Percentiles rank a stretch among this genome's conserved stretches.
These are phyloP conservation scores for Cephalophus harveyi DNA, from an alignment of 2,113 vertebrate genomes.

Conservation along the genomic window DNA sequence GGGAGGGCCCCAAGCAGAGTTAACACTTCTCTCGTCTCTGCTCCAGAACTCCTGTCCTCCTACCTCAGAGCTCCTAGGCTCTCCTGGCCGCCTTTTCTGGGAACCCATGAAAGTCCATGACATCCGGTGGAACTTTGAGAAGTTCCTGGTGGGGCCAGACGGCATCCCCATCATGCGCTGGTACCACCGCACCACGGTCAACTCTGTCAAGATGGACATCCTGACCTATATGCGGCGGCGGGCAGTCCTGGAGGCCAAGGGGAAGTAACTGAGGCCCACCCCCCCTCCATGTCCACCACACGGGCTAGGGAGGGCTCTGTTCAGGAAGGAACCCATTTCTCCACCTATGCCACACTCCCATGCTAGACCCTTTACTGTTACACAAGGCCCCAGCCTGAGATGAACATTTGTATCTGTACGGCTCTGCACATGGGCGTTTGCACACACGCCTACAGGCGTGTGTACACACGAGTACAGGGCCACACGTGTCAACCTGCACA, in stretches of 20 bases:
- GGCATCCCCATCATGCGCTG: slow-evolving; percentile 91
- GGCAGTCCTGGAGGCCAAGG: neutral
- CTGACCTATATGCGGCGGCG: slow-evolving; percentile 71
- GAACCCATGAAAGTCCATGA: slow-evolving; percentile 87
- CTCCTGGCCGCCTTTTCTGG: slow-evolving; percentile 88
- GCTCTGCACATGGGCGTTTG: neutral
- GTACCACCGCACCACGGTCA: slow-evolving; percentile 83
- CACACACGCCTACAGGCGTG: neutral
- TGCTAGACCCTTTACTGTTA: neutral
- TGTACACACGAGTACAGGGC: neutral
- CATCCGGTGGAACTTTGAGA: slow-evolving; percentile 99
- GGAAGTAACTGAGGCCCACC: neutral
- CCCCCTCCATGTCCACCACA: neutral
- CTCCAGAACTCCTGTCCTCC: slow-evolving; percentile 90
- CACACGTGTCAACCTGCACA: neutral
- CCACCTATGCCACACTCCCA: neutral
- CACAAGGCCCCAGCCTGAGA: neutral
- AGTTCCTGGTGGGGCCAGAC: slow-evolving; percentile 91
- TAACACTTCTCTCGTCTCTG: neutral
- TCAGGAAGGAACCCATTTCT: slow-evolving; percentile 49
- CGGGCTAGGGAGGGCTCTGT: neutral
- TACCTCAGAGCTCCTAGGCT: slow-evolving; percentile 84
- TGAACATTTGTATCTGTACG: neutral
- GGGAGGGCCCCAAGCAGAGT: accelerated
- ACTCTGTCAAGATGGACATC: slow-evolving; percentile 83